A percentile compares a stretch with the other conserved stretches of the same genome.
phyloP scores from a whole-genome alignment of 2,888 invertebrate species.

The Tanypteryx hageni region DNA sequence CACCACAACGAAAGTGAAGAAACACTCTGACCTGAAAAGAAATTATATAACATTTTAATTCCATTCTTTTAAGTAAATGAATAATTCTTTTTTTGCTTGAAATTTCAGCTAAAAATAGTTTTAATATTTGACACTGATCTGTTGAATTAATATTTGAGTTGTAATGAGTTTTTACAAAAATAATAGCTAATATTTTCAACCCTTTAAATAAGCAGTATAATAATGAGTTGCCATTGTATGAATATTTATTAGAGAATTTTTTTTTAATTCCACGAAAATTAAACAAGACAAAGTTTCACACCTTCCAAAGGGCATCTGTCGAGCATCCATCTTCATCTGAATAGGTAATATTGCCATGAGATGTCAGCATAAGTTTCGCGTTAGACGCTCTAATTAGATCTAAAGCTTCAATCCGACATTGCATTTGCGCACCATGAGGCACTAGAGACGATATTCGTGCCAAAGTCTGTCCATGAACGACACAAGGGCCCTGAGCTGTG shows the following conservation, averaged over 20 bases:
- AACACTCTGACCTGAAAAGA: constrained; percentile 39
- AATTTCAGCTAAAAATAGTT: too few relatives aligned
- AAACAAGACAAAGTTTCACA: too few relatives aligned
- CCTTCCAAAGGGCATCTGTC: constrained; percentile 21
- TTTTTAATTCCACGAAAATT: too few relatives aligned
- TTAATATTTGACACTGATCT: too few relatives aligned
- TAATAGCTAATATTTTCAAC: too few relatives aligned
- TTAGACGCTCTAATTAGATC: not conserved
- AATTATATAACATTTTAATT: not conserved
- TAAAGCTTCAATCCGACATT: constrained; percentile 9
- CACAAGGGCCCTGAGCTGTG: constrained; percentile 35
- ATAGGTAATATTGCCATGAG: constrained; percentile 21
- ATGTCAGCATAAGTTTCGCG: not conserved
- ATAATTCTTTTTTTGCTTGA: too few relatives aligned
- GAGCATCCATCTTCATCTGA: constrained; percentile 66
- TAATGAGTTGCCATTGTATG: too few relatives aligned
- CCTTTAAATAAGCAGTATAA: too few relatives aligned
- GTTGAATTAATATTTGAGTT: too few relatives aligned
- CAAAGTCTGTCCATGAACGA: constrained; percentile 12
- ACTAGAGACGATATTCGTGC: not conserved
- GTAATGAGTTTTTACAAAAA: too few relatives aligned
- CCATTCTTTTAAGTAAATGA: not conserved
- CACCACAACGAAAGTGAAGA: constrained; percentile 39
- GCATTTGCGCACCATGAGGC: constrained; percentile 33
- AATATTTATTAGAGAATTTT: too few relatives aligned